Percentiles rank a stretch among this genome's conserved stretches.
phyloP scores from a whole-genome alignment of 2,888 invertebrate genomes.

The Conomelus anceps region DNA sequence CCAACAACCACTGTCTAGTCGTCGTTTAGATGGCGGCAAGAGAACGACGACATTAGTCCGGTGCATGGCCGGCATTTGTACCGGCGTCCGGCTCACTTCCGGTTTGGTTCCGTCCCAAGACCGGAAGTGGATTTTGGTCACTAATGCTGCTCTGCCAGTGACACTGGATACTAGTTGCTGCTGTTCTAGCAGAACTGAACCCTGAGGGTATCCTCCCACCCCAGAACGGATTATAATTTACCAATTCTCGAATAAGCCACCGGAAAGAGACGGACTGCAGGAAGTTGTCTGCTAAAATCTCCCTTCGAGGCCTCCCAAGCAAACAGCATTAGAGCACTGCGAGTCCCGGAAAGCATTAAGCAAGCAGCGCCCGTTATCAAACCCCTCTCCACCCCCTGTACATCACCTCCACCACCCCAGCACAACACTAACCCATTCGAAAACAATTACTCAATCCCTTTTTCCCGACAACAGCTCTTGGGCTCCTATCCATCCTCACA shows the following conservation, averaged over 20 bases:
- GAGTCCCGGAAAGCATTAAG: constrained; percentile 10
- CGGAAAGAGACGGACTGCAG: neutral
- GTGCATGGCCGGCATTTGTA: neutral
- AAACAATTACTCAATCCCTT: constrained; percentile 11
- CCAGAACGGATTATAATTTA: constrained; percentile 6
- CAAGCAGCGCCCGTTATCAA: neutral
- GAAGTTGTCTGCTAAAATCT: constrained; percentile 11
- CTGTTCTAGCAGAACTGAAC: neutral
- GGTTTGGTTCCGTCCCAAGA: neutral
- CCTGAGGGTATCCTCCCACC: neutral
- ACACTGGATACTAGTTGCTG: neutral
- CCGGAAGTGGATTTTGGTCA: neutral
- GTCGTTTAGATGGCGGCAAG: neutral
- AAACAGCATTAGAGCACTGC: neutral
- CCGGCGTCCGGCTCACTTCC: neutral
- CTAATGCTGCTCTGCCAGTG: neutral
- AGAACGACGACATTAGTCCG: neutral
- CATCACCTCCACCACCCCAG: neutral
- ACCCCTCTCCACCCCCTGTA: neutral
- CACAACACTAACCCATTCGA: neutral
- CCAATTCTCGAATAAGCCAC: constrained; percentile 2
- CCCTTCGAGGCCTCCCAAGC: neutral
- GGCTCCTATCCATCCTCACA: neutral
- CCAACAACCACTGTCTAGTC: neutral
- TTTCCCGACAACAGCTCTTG: neutral